Evolutionary conservation across 2,888 invertebrate genomes (phyloP).

Genomic region (Mamestra brassicae): DNA sequence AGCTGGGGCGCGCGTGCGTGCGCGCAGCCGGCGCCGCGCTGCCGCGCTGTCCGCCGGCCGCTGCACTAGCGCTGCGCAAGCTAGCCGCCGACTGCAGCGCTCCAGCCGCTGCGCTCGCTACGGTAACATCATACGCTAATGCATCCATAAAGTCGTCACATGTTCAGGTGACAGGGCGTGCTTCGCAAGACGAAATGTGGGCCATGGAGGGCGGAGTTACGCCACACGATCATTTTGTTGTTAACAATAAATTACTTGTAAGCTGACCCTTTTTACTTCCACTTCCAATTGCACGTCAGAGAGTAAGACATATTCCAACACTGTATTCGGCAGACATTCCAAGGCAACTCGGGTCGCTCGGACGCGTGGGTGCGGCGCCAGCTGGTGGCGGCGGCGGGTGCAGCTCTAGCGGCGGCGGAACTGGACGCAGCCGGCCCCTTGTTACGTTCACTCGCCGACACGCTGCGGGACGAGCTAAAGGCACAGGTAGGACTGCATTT

Average conservation of each 20-base stretch:
- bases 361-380: conserved; percentile 90
- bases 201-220: too few relatives aligned
- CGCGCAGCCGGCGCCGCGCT: conserved; percentile 77
- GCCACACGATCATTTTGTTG: too few relatives aligned
- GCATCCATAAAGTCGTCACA: too few relatives aligned
- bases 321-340: conserved; percentile 25
- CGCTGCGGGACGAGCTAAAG: conserved; percentile 72
- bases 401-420: conserved; percentile 85
- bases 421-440: conserved; percentile 79
- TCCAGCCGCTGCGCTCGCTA: conserved; percentile 94
- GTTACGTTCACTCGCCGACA: conserved; percentile 75
- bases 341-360: conserved; percentile 72
- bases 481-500: conserved; percentile 66
- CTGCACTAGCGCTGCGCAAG: conserved; percentile 96
- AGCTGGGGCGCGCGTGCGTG: conserved; percentile 47
- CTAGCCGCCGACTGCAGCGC: conserved; percentile 95
- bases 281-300: too few relatives aligned
- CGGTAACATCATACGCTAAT: too few relatives aligned
- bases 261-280: too few relatives aligned
- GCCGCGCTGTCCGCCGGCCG: conserved; percentile 94
- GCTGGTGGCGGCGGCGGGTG: conserved; percentile 86
- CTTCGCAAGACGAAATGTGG: too few relatives aligned
- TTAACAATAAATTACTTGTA: too few relatives aligned
- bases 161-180: too few relatives aligned
- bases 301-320: too few relatives aligned